Evolutionary conservation across 2,113 vertebrate species (phyloP).

Genomic region (Ahaetulla prasina): DNA sequence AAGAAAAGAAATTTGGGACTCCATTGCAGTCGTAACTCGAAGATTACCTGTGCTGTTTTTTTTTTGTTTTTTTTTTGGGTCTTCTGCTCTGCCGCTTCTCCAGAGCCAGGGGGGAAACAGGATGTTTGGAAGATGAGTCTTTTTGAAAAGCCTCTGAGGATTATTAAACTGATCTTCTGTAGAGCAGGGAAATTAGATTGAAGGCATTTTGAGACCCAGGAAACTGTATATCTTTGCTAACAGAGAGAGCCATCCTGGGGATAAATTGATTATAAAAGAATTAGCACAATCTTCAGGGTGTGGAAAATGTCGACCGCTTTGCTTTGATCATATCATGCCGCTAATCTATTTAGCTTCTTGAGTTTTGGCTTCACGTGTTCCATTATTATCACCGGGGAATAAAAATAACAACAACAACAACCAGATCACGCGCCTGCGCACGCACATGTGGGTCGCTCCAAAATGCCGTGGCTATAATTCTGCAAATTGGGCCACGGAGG

Average conservation of each 20-base stretch:
- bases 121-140: background rate
- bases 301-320: background rate
- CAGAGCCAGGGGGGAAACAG: background rate
- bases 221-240: background rate
- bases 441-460: background rate
- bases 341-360: background rate
- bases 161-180: background rate
- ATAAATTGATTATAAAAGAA: slow-evolving; percentile 15
- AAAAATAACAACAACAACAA: background rate
- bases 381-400: background rate
- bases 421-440: too few species aligned
- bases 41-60: too few species aligned
- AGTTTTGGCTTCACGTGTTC: background rate
- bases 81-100: background rate
- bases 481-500: slow-evolving; percentile 42
- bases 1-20: too few species aligned
- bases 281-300: background rate
- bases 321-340: background rate
- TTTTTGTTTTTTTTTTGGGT: too few species aligned
- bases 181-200: background rate
- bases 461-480: slow-evolving; percentile 41
- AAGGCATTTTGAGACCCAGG: background rate
- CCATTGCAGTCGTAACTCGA: too few species aligned
- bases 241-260: background rate
- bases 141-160: background rate